Conservation (phyloP, 2,113 vertebrate species). For the Thymallus thymallus region DNA sequence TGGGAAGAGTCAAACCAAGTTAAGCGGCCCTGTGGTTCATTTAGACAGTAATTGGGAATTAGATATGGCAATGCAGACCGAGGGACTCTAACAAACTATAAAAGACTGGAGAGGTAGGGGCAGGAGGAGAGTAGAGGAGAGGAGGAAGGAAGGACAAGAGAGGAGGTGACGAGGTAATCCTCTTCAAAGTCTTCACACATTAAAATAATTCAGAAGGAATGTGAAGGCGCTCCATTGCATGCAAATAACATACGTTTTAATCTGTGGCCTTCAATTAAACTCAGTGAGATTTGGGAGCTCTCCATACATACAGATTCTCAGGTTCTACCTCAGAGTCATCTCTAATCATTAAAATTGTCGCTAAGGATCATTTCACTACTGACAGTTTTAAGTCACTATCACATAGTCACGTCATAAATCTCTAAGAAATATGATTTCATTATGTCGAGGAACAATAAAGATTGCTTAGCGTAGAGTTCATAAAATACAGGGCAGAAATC, state of each 20-base stretch:
- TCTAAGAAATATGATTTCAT: constrained; percentile 65
- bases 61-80: constrained; percentile 63
- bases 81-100: constrained; percentile 59
- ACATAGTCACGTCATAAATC: constrained; percentile 45
- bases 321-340: constrained; percentile 6
- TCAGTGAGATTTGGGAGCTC: background rate
- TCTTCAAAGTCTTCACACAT: background rate
- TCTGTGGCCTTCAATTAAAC: constrained; percentile 4
- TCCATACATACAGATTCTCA: constrained; percentile 8
- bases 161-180: background rate
- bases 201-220: background rate
- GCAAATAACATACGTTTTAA: background rate
- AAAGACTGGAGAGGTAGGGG: constrained; percentile 47
- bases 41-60: constrained; percentile 72
- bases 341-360: constrained; percentile 33
- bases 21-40: constrained; percentile 64
- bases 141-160: background rate
- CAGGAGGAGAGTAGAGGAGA: background rate
- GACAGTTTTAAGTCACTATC: constrained; percentile 40
- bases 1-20: constrained; percentile 60
- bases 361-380: constrained; percentile 32
- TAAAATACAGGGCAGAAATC: constrained; percentile 44
- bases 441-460: constrained; percentile 58
- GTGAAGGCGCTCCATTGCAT: constrained; percentile 2
- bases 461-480: constrained; percentile 42